phyloP scores from a whole-genome alignment of 2,888 invertebrate genomes.

The Apamea sordens region DNA sequence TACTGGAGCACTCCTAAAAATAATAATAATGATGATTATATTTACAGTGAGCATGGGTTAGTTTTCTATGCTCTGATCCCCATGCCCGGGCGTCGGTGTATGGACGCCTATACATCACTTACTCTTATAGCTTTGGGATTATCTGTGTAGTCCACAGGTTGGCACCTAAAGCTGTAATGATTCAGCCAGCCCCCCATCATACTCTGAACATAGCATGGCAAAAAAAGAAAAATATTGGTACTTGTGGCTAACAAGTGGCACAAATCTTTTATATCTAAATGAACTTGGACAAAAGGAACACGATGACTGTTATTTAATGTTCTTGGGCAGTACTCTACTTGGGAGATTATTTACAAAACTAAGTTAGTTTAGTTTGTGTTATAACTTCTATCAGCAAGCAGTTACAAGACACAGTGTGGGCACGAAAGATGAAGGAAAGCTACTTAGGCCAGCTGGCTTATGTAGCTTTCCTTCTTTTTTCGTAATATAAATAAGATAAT shows the following conservation, averaged over 20 bases:
- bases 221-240: constrained; percentile 71
- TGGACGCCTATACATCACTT: constrained; percentile 87
- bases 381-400: constrained; percentile 29
- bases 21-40: constrained; percentile 77
- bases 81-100: constrained; percentile 67
- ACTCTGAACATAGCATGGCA: constrained; percentile 91
- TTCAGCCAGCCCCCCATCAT: constrained; percentile 97
- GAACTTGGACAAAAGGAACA: constrained; percentile 14
- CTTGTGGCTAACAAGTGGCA: constrained; percentile 66
- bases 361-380: constrained; percentile 11
- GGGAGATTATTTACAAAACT: constrained; percentile 29
- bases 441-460: not conserved
- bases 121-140: constrained; percentile 95
- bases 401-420: constrained; percentile 25
- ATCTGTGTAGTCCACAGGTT: constrained; percentile 97
- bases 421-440: constrained; percentile 15
- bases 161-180: constrained; percentile 96
- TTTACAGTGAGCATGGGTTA: constrained; percentile 86
- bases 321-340: constrained; percentile 11
- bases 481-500: not conserved
- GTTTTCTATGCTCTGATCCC: constrained; percentile 73
- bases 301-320: constrained; percentile 1
- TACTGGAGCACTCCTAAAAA: constrained; percentile 73
- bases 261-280: not conserved
- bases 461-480: not conserved